Percentiles rank a stretch among this genome's conserved stretches.
Evolutionary conservation across 1,140 invertebrate species (phyloP).

Genomic region (Drosophila setifemur): DNA sequence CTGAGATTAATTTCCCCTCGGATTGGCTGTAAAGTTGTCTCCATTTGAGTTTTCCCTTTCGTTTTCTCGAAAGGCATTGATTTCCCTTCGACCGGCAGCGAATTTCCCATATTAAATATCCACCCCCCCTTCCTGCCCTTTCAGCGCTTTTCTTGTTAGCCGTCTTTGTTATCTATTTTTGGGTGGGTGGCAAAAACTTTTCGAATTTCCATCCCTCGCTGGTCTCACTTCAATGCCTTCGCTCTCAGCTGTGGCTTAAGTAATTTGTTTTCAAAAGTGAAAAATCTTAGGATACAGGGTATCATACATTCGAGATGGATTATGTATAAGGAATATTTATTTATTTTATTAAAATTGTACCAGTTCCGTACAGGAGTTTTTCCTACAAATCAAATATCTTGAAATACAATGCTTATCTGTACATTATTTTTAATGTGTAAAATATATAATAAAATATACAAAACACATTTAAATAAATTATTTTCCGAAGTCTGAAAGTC

Average conservation of each 20-base stretch:
- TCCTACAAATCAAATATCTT: too few relatives aligned
- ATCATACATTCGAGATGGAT: too few relatives aligned
- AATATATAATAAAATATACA: too few relatives aligned
- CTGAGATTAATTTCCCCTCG: constrained; percentile 13
- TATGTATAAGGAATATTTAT: too few relatives aligned
- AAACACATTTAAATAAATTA: too few relatives aligned
- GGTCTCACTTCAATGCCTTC: not conserved
- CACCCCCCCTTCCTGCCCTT: not conserved
- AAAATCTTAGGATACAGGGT: too few relatives aligned
- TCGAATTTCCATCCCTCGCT: not conserved
- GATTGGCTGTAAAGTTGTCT: constrained; percentile 16
- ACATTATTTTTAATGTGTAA: too few relatives aligned
- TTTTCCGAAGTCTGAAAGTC: too few relatives aligned
- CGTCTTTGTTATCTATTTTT: constrained; percentile 9
- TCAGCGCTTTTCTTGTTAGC: constrained; percentile 1
- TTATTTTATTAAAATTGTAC: too few relatives aligned
- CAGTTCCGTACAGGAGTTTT: too few relatives aligned
- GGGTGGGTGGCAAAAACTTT: not conserved
- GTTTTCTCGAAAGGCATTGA: not conserved
- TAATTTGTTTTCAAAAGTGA: constrained; percentile 17
- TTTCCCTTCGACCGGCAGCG: constrained; percentile 3
- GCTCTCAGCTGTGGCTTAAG: constrained; percentile 15
- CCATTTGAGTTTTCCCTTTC: constrained; percentile 5
- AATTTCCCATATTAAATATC: constrained; percentile 28
- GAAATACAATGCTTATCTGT: too few relatives aligned